These are phyloP conservation scores for Dynastes hyllus DNA, from an alignment of 2,888 invertebrate genomes.

Conservation along the genomic window DNA sequence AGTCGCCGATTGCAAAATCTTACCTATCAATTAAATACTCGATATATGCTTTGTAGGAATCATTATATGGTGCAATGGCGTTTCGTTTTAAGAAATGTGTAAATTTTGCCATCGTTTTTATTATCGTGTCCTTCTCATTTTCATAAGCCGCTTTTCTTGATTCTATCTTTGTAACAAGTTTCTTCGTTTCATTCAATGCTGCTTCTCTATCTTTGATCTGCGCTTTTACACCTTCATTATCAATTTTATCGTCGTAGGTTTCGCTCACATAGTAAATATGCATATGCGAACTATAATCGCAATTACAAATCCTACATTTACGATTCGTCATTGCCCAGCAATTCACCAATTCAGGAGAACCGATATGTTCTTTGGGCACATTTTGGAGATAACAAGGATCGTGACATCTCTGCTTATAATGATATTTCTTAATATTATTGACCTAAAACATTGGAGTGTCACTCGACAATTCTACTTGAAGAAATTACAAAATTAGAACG, in stretches of 20 bases:
- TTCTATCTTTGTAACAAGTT: constrained; percentile 59
- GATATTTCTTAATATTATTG: constrained; percentile 61
- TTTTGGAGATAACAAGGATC: constrained; percentile 66
- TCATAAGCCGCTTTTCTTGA: constrained; percentile 54
- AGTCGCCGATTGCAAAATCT: not conserved
- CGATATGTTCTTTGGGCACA: constrained; percentile 64
- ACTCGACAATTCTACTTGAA: not conserved
- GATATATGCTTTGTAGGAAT: constrained; percentile 65
- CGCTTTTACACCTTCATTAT: constrained; percentile 60
- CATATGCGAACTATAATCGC: constrained; percentile 65
- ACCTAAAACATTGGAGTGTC: constrained; percentile 57
- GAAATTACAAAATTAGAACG: not conserved
- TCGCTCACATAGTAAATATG: constrained; percentile 66
- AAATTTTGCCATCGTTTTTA: constrained; percentile 64
- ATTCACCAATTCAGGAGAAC: constrained; percentile 62
- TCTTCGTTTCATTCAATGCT: constrained; percentile 56
- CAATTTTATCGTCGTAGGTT: constrained; percentile 59
- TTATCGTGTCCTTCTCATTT: constrained; percentile 61
- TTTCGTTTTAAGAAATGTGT: constrained; percentile 65
- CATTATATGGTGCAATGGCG: constrained; percentile 65
- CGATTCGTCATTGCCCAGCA: constrained; percentile 63
- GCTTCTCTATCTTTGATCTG: constrained; percentile 56
- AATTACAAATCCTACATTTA: constrained; percentile 62
- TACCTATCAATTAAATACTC: constrained; percentile 64
- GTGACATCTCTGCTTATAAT: constrained; percentile 66